phyloP scores from a whole-genome alignment of 2,888 invertebrate genomes.

The Colletes collaris region DNA sequence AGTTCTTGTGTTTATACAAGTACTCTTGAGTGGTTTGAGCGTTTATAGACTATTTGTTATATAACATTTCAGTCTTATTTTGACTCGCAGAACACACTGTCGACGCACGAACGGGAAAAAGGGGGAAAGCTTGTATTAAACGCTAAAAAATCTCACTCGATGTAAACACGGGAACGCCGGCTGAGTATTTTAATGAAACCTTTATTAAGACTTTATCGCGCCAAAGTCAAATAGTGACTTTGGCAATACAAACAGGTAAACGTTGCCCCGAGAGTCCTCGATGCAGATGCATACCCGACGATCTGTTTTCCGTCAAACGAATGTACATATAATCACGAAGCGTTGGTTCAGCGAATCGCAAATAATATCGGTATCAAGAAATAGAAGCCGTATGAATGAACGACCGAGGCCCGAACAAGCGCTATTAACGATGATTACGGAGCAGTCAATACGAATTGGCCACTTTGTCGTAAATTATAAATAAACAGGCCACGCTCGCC shows the following conservation, averaged over 20 bases:
- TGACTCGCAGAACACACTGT: too few relatives aligned
- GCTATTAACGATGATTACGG: not conserved
- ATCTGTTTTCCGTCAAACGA: constrained; percentile 5
- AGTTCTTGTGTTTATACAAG: too few relatives aligned
- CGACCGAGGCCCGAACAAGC: not conserved
- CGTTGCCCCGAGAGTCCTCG: constrained; percentile 68
- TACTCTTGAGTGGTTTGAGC: too few relatives aligned
- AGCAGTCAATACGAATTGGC: constrained; percentile 4
- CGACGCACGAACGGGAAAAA: too few relatives aligned
- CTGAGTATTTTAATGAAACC: constrained; percentile 77
- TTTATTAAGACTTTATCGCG: constrained; percentile 78
- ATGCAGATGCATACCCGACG: constrained; percentile 58
- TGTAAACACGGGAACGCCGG: not conserved
- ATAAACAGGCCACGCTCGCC: constrained; percentile 16
- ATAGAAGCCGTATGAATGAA: not conserved
- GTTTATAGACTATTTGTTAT: too few relatives aligned
- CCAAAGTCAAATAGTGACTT: constrained; percentile 78
- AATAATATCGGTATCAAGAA: not conserved
- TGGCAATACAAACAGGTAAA: constrained; percentile 78
- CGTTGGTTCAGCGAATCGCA: not conserved
- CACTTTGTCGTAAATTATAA: constrained; percentile 32
- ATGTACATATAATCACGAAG: not conserved
- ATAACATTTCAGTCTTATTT: too few relatives aligned
- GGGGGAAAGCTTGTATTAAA: too few relatives aligned
- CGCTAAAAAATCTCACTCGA: too few relatives aligned